Evolutionary conservation across 92 coral and sea anemone genomes (phyloP).

Genomic region (Epizoanthus ramosus): DNA sequence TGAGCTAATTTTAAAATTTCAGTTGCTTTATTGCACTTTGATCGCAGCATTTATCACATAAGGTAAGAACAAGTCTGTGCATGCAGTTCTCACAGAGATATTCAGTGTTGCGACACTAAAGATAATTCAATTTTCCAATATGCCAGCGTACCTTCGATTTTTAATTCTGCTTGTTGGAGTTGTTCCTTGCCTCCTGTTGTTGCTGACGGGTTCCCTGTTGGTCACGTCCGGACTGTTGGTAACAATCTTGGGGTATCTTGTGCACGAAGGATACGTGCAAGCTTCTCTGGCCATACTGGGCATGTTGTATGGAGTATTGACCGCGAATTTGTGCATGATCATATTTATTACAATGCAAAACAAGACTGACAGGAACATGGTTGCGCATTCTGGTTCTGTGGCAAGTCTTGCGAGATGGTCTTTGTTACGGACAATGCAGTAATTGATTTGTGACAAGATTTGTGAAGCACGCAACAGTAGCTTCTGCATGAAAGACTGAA

Average conservation of each 20-base stretch:
- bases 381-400: not conserved
- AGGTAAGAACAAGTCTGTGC: not conserved
- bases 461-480: not conserved
- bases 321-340: conserved; percentile 28
- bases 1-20: not conserved
- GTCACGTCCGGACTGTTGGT: conserved; percentile 8
- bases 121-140: not conserved
- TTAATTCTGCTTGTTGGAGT: conserved; percentile 25
- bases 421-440: conserved; percentile 4
- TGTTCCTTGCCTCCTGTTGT: conserved; percentile 1
- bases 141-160: conserved; percentile 35
- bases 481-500: not conserved
- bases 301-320: conserved; percentile 25
- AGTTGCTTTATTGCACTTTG: conserved; percentile 18
- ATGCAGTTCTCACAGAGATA: not conserved
- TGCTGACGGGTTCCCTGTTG: conserved; percentile 23
- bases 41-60: not conserved
- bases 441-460: not conserved
- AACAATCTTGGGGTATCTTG: conserved; percentile 19
- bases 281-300: conserved; percentile 1
- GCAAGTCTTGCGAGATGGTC: conserved; percentile 7
- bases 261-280: conserved; percentile 26
- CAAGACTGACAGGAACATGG: conserved; percentile 7
- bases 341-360: conserved; percentile 33
- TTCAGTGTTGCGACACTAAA: no score